Base-by-base conservation (phyloP, 2,888 invertebrate genomes). In the Clusia tigrina region DNA sequence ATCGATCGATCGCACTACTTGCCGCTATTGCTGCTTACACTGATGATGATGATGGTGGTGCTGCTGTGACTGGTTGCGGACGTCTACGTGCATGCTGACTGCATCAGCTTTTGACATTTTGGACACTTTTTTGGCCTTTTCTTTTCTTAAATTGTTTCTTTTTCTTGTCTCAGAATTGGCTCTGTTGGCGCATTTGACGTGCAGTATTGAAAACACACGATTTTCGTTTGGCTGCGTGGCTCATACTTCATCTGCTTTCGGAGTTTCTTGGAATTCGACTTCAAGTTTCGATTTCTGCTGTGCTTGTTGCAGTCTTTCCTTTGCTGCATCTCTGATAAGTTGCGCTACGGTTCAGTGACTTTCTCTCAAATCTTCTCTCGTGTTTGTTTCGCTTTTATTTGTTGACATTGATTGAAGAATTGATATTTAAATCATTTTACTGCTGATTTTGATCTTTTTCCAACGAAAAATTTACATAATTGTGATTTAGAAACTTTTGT, bases 331-430 rank as follows among this genome's bases (percentile, higher is more conserved):
- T n/a, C 32, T 57, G 54, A 59, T 65, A 54, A 54, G 48, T 25
- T 2, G 12, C 23, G 9, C 37, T 20, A 5, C 38, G 51, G 54
- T 54, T 54, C 54, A 54, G 20, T 26, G 12, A 32, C 37, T 25
- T 15, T 38, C n/a, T 12, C 32, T 18, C 26, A n/a, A n/a, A n/a
- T 23, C 46, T 18, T 32, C 32, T 57, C 37, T 57, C 51, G 24
- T 63, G 59, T 48, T 55, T 56, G 54, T 65, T 60, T 57, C 25
- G 54, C 32, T 54, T 26, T 26, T n/a, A 54, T 60, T 54, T 42
- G 55, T 64, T 77, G 74, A 77, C 74, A 75, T 75, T 75, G 78
- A 75, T 75, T 75, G 78, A 75, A 78, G 76, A 75, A 75, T 77
- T 75, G 78, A 75, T 75, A 73, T 73, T 65, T 70, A 72, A 68